phyloP scores from a whole-genome alignment of 2,113 vertebrate genomes.

The Petrocephalus microphthalmus region DNA sequence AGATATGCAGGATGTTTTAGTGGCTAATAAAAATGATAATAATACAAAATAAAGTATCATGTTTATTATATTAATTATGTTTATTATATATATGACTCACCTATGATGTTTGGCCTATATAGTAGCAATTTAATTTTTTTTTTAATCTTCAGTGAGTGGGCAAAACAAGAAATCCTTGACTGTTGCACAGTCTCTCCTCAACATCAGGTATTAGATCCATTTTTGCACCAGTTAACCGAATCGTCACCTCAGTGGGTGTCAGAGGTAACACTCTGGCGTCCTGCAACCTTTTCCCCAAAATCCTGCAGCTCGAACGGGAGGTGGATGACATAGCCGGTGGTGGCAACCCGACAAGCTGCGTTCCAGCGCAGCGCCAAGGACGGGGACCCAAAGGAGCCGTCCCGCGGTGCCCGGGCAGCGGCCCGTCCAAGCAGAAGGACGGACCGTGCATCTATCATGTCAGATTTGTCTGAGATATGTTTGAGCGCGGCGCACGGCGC shows the following conservation, averaged over 20 bases:
- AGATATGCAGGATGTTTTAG: not conserved
- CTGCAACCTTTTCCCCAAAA: not conserved
- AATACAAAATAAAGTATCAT: not conserved
- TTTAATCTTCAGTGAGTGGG: not conserved
- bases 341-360: not conserved
- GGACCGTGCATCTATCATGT: not conserved
- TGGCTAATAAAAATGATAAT: not conserved
- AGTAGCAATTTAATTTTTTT: not conserved
- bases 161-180: not conserved
- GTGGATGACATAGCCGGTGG: not conserved
- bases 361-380: not conserved
- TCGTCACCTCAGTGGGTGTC: not conserved
- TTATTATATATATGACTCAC: not conserved
- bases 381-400: not conserved
- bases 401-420: not conserved
- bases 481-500: not conserved
- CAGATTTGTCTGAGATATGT: not conserved
- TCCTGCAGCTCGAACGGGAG: not conserved
- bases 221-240: not conserved
- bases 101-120: not conserved
- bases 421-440: constrained; percentile 10
- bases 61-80: not conserved
- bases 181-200: not conserved
- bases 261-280: not conserved
- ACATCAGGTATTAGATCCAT: not conserved